Base-by-base conservation (phyloP, 2,797 vertebrate genomes). In the Eulemur mongoz region DNA sequence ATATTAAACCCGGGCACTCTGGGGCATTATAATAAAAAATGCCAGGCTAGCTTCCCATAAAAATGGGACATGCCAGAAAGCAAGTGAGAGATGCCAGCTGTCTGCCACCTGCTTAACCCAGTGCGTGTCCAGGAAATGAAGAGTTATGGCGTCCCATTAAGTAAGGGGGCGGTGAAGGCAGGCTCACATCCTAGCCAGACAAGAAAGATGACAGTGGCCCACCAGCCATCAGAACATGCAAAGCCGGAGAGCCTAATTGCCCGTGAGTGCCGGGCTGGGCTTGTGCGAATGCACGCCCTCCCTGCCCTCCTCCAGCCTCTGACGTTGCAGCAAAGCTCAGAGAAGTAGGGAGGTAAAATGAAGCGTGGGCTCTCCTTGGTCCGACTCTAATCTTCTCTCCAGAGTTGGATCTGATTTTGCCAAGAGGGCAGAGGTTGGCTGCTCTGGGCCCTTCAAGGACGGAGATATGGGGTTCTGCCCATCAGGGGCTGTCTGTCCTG, bases 21-120 rank as follows among this genome's bases (percentile, higher is more conserved):
- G 54, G 93, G 59, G 83, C 70, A 95, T 94, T 79, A 84, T 90
- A 48, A 96, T 96, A 85, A 96, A 94, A 94, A 96, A 75, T 25
- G 50, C 86, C 91, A 93, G 86, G 89, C 92, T 90, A 83, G 65
- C 40, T 38, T 79, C 86, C 82, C 75, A 63, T 57, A 57, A 91
- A 94, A 92, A 91, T 80, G 72, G 92, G 70, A 95, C 89, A 94
- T 57, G 76, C 92, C 95, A 95, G 90, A 27, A 59, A 93, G 38
- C 27, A 18, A 86, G 86, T 59, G 89, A 92, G 95, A 90, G 84
- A 82, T 23, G 80, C 88, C 86, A 84, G 83, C n/a, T 15, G 72
- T 69, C 52, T 80, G 63, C 81, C 93, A 94, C 78, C 91, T 76
- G 91, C 63, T 90, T 94, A 95, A 52, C 80, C 25, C 5, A 22